Evolutionary conservation across 1,140 invertebrate genomes (phyloP).

Genomic region (Bombus soroeensis): DNA sequence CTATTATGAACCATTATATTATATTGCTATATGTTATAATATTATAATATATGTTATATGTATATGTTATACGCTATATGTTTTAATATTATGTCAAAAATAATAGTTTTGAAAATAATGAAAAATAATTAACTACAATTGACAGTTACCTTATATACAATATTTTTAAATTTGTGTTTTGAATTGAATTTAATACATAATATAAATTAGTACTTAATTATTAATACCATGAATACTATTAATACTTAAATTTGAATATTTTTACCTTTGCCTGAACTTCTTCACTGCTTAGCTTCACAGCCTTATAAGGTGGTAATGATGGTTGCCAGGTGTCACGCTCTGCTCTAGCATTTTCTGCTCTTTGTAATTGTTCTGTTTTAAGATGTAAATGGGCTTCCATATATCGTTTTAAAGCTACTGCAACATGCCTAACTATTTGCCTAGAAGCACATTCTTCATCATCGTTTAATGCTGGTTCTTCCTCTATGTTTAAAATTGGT

Average conservation of each 20-base stretch:
- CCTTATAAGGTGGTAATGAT: slow-evolving; percentile 86
- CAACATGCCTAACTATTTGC: slow-evolving; percentile 97
- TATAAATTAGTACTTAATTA: background rate
- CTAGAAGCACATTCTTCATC: slow-evolving; percentile 95
- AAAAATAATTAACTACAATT: background rate
- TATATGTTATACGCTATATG: background rate
- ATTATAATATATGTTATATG: too few species aligned
- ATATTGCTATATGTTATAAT: too few species aligned
- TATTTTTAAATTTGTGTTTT: background rate
- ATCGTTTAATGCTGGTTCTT: slow-evolving; percentile 89
- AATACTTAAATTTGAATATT: background rate
- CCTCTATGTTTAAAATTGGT: slow-evolving; percentile 89
- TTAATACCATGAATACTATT: too few species aligned
- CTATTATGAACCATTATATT: background rate
- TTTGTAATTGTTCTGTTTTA: slow-evolving; percentile 91
- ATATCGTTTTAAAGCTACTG: slow-evolving; percentile 94
- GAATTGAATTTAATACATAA: background rate
- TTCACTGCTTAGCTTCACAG: slow-evolving; percentile 88
- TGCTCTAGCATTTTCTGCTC: slow-evolving; percentile 83
- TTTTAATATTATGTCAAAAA: background rate
- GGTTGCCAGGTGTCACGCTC: slow-evolving; percentile 78
- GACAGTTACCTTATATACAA: background rate
- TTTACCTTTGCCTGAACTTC: slow-evolving; percentile 89
- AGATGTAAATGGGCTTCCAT: slow-evolving; percentile 95
- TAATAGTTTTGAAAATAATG: background rate